Evolutionary conservation across 2,888 invertebrate genomes (phyloP).

Genomic region (Tinea semifulvella): DNA sequence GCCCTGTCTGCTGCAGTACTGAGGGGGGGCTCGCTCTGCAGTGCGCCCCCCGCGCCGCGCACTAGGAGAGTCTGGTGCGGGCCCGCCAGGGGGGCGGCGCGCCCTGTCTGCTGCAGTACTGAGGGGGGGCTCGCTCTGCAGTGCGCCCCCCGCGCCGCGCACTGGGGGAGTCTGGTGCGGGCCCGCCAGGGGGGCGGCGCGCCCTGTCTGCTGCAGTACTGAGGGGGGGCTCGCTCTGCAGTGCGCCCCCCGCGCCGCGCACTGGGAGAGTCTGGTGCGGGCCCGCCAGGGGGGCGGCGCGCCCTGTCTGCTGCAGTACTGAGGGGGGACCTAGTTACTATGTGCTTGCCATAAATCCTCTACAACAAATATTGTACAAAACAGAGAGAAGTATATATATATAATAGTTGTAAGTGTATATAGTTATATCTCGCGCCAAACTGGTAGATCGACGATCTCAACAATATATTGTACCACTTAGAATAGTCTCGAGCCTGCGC

Average conservation of each 20-base stretch:
- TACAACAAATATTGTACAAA: conserved; percentile 17
- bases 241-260: conserved; percentile 75
- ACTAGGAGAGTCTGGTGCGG: conserved; percentile 69
- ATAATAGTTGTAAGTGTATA: conserved; percentile 9
- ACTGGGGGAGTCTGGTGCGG: conserved; percentile 77
- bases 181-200: conserved; percentile 80
- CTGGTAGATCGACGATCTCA: conserved; percentile 62
- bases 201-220: conserved; percentile 76
- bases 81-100: conserved; percentile 67
- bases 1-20: conserved; percentile 76
- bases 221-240: conserved; percentile 71
- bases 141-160: conserved; percentile 69
- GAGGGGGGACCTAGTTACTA: neutral
- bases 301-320: neutral
- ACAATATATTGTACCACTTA: conserved; percentile 17
- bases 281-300: conserved; percentile 60
- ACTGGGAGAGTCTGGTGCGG: conserved; percentile 69
- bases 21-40: conserved; percentile 71
- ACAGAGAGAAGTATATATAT: conserved; percentile 6
- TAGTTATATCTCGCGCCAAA: conserved; percentile 42
- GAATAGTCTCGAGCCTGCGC: neutral
- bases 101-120: too few relatives aligned
- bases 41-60: conserved; percentile 75
- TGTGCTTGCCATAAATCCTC: conserved; percentile 31
- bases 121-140: conserved; percentile 50